Evolutionary conservation across 2,113 vertebrate genomes (phyloP).

Genomic region (Ancistrus triradiatus): DNA sequence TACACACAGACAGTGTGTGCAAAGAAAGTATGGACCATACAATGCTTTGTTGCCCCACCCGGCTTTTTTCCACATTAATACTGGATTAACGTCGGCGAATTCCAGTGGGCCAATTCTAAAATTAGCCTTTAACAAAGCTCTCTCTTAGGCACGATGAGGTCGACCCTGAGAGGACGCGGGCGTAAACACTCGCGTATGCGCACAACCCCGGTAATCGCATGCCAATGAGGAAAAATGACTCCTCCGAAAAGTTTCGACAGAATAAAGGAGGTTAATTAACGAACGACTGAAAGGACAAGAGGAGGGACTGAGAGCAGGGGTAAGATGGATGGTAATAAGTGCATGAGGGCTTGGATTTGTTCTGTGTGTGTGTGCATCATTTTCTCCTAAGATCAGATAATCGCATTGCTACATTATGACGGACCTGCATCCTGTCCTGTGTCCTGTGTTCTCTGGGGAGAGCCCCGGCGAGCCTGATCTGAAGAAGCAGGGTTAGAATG

Average conservation of each 20-base stretch:
- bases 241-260: conserved; percentile 16
- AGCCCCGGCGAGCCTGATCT: too few relatives aligned
- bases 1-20: too few relatives aligned
- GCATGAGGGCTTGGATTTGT: background rate
- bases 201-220: conserved; percentile 30
- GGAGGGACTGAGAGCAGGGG: background rate
- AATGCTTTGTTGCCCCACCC: conserved; percentile 7
- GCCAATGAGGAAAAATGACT: conserved; percentile 39
- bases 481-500: background rate
- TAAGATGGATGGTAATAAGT: background rate
- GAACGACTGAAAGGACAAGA: conserved; percentile 20
- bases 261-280: conserved; percentile 25
- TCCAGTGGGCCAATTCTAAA: conserved; percentile 31
- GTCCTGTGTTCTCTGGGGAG: too few relatives aligned
- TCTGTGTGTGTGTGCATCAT: too few relatives aligned
- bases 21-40: too few relatives aligned
- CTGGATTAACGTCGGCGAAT: conserved; percentile 38
- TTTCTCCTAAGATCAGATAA: too few relatives aligned
- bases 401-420: too few relatives aligned
- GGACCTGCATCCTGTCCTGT: too few relatives aligned
- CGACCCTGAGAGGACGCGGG: conserved; percentile 14
- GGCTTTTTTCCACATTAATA: conserved; percentile 29
- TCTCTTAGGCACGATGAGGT: conserved; percentile 5
- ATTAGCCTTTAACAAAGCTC: conserved; percentile 28
- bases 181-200: background rate